phyloP scores from a whole-genome alignment of 2,888 invertebrate species.

The Biston betularia region DNA sequence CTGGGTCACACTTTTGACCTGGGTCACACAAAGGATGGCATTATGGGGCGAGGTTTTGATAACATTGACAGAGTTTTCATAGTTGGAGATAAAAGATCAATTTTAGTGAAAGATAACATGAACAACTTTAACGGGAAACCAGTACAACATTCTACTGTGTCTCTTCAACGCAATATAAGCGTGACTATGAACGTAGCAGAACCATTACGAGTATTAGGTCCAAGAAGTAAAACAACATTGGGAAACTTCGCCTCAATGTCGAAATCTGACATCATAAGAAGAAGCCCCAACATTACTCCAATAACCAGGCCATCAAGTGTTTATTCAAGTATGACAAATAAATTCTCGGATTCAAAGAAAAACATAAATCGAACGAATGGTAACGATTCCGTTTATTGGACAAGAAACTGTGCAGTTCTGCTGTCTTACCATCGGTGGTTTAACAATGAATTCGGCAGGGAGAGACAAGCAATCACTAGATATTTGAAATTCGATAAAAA shows the following conservation, averaged over 20 bases:
- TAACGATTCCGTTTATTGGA: slow-evolving; percentile 87
- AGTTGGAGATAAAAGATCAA: slow-evolving; percentile 83
- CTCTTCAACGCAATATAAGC: slow-evolving; percentile 86
- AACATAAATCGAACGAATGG: slow-evolving; percentile 74
- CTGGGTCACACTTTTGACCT: slow-evolving; percentile 97
- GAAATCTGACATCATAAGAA: slow-evolving; percentile 76
- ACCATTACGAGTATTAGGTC: slow-evolving; percentile 79
- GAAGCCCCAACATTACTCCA: slow-evolving; percentile 83
- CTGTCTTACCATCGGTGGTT: slow-evolving; percentile 88
- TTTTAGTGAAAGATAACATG: slow-evolving; percentile 81
- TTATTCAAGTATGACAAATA: slow-evolving; percentile 79
- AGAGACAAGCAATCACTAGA: slow-evolving; percentile 83
- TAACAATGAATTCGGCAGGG: slow-evolving; percentile 83
- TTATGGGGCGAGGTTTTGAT: slow-evolving; percentile 97
- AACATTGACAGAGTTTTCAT: slow-evolving; percentile 92
- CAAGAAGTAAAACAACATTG: slow-evolving; percentile 83
- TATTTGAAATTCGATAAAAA: slow-evolving; percentile 84
- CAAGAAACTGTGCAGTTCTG: slow-evolving; percentile 88
- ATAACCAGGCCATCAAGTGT: slow-evolving; percentile 83
- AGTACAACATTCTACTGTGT: slow-evolving; percentile 87
- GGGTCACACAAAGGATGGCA: slow-evolving; percentile 95
- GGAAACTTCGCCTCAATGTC: slow-evolving; percentile 82
- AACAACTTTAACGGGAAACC: slow-evolving; percentile 86
- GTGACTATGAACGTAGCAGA: slow-evolving; percentile 88
- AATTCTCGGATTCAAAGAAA: slow-evolving; percentile 77